phyloP scores from a whole-genome alignment of 1,140 invertebrate species.

The Dysdera silvatica region DNA sequence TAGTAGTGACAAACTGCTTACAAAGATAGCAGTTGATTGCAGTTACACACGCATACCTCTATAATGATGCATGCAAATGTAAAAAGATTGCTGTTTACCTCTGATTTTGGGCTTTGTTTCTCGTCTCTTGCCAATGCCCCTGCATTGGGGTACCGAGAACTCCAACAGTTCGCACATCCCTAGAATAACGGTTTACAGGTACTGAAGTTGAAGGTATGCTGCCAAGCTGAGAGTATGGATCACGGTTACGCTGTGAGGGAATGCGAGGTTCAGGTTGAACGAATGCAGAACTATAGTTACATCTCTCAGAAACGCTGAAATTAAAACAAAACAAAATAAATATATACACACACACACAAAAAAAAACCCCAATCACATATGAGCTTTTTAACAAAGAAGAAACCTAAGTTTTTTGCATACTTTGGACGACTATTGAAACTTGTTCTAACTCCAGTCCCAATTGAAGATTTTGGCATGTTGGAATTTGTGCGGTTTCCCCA shows the following conservation, averaged over 20 bases:
- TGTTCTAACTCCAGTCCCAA: conserved; percentile 8
- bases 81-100: neutral
- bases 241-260: conserved; percentile 7
- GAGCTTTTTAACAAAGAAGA: neutral
- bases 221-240: conserved; percentile 15
- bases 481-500: conserved; percentile 18
- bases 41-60: no score
- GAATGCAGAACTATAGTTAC: conserved; percentile 15
- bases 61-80: neutral
- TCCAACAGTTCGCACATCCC: conserved; percentile 5
- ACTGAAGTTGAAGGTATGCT: conserved; percentile 8
- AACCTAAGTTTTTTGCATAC: neutral
- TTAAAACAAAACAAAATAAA: neutral
- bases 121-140: conserved; percentile 24
- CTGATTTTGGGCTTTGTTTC: conserved; percentile 23
- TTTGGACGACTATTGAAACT: conserved; percentile 10
- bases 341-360: neutral
- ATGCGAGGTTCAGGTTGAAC: conserved; percentile 5
- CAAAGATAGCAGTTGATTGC: no score
- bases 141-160: neutral
- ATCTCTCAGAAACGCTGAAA: neutral
- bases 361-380: neutral
- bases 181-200: conserved; percentile 1
- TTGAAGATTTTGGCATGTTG: conserved; percentile 21
- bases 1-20: no score